Evolutionary conservation across 1,140 invertebrate species (phyloP), one percentile per base, ranked within the genome.

Genomic region (Thaumatotibia leucotreta): DNA sequence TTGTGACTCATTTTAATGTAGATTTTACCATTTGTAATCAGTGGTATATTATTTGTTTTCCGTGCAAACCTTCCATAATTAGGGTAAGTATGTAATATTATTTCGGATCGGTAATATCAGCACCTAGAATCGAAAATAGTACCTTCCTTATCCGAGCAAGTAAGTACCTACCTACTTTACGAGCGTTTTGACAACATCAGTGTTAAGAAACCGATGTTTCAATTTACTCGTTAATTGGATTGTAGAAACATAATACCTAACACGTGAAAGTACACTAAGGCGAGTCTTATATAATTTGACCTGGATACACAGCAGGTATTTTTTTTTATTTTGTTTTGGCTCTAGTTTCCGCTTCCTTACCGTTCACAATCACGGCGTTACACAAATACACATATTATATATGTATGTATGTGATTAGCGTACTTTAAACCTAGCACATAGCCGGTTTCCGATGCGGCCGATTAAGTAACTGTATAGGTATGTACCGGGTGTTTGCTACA

Each of bases 251-350:
- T 35, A 35, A 14, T 22, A 63, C 31, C 61, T 35, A 33, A 8
- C 10, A 35, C 61, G 61, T 14, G 33, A 33, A 33, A 63, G 22
- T 33, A 33, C 0, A 63, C 61, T 2, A 27, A 58, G n/a, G 11
- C 11, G n/a, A n/a, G n/a, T n/a, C n/a, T 58, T 58, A 58, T 58
- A 29, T 58, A 58, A 58, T 27, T 24, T 27, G 52, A 29, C 52
- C 52, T 14, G 24, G 20, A 58, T 58, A 24, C 29, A 58, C n/a
- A 3, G 24, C 0, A 24, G 23, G 27, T 58, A 9, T 58, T 14
- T 5, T 27, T 29, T 58, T 29, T 58, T 31, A 14, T 58, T 29
- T 31, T 58, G 52, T 58, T 58, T 58, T 58, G n/a, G 10, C 14
- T 3, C 11, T 27, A 14, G 52, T 31, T 29, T 27, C 50, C 50